A percentile compares a stretch with the other conserved stretches of the same genome.
phyloP scores from a whole-genome alignment of 2,888 invertebrate species.

The Gastrophysa polygoni region DNA sequence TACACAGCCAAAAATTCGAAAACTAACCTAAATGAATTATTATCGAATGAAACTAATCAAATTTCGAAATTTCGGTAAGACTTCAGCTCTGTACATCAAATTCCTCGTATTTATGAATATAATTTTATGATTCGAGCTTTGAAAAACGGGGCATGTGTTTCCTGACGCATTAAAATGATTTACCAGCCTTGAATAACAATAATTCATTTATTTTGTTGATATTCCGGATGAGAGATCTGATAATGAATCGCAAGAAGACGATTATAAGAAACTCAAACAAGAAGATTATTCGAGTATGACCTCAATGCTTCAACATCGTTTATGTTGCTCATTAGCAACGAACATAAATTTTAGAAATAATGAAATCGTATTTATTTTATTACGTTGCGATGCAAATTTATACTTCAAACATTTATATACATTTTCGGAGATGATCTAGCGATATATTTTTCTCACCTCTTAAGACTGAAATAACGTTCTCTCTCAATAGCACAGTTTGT shows the following conservation, averaged over 20 bases:
- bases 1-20: too few species aligned
- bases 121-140: too few species aligned
- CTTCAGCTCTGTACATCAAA: too few species aligned
- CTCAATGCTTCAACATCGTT: neutral
- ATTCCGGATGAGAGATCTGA: neutral
- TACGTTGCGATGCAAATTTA: neutral
- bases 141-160: too few species aligned
- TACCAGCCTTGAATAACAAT: neutral
- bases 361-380: neutral
- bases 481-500: too few species aligned
- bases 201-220: neutral
- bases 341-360: neutral
- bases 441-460: too few species aligned
- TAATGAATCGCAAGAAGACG: neutral
- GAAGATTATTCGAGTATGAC: neutral
- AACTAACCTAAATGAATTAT: too few species aligned
- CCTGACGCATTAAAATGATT: neutral
- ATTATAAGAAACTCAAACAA: neutral
- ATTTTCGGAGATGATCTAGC: neutral
- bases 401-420: neutral
- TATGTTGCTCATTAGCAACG: neutral
- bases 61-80: too few species aligned
- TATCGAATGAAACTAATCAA: too few species aligned
- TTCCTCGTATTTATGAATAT: too few species aligned
- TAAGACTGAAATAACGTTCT: too few species aligned